These are phyloP conservation scores for Psittacula echo DNA, from an alignment of 2,797 vertebrate genomes.

Conservation along the genomic window DNA sequence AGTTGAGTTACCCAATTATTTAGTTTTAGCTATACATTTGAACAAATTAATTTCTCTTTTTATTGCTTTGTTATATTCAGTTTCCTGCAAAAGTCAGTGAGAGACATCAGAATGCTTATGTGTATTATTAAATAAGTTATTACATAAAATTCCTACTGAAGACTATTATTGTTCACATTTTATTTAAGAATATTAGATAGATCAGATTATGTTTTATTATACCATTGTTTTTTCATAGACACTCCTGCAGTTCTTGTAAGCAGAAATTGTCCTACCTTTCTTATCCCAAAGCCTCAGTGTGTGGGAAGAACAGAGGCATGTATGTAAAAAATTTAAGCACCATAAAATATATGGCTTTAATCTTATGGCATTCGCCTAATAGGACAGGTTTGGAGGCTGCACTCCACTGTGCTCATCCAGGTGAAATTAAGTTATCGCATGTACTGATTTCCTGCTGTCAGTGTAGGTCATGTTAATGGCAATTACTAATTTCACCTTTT, in stretches of 20 bases:
- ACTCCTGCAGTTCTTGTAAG: not conserved
- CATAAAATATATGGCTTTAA: not conserved
- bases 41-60: not conserved
- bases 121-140: not conserved
- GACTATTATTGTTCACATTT: not conserved
- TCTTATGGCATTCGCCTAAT: not conserved
- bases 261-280: not conserved
- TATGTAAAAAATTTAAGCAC: not conserved
- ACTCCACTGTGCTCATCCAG: not conserved
- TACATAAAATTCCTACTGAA: not conserved
- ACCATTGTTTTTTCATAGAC: not conserved
- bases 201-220: not conserved
- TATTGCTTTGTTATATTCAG: not conserved
- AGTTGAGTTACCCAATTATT: not conserved
- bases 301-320: not conserved
- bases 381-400: not conserved
- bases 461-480: not conserved
- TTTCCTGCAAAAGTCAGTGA: not conserved
- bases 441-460: not conserved
- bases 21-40: not conserved
- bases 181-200: not conserved
- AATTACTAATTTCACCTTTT: conserved; percentile 3
- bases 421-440: not conserved
- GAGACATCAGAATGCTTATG: not conserved
- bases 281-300: not conserved